phyloP scores from a whole-genome alignment of 2,888 invertebrate species.

The Steinernema hermaphroditum region DNA sequence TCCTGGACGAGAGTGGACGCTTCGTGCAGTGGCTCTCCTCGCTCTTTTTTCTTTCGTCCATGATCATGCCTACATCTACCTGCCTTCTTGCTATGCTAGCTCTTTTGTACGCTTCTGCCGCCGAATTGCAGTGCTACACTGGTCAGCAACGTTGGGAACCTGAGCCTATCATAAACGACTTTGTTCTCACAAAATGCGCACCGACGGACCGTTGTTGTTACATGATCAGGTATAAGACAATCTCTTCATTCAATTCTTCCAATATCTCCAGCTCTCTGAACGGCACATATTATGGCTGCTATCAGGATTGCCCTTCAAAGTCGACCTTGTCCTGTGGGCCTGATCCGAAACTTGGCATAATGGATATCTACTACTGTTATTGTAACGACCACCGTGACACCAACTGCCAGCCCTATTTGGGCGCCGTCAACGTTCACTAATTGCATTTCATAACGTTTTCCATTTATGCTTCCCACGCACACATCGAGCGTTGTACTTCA shows the following conservation, averaged over 20 bases:
- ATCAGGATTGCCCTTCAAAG: constrained; percentile 3
- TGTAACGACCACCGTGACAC: neutral
- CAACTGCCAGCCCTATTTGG: neutral
- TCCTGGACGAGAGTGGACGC: neutral
- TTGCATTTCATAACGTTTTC: too few relatives aligned
- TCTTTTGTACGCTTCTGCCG: neutral
- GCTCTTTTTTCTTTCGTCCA: too few relatives aligned
- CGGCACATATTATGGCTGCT: constrained; percentile 13
- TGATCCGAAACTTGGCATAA: neutral
- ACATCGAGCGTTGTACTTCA: neutral
- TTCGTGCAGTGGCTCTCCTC: neutral
- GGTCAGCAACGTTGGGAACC: constrained; percentile 22
- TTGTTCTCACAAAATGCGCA: neutral
- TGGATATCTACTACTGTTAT: constrained; percentile 20
- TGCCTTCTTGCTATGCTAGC: neutral
- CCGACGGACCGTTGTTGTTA: neutral
- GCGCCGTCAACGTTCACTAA: neutral
- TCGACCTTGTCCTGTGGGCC: neutral
- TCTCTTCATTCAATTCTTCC: neutral
- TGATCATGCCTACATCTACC: neutral
- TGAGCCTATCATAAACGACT: neutral
- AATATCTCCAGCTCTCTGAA: neutral
- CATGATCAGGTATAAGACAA: constrained; percentile 12
- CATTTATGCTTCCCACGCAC: too few relatives aligned
- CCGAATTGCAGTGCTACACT: constrained; percentile 5